Evolutionary conservation across 2,797 vertebrate species (phyloP), one percentile per base, ranked within the genome.

Genomic region (Rhabdomys pumilio): DNA sequence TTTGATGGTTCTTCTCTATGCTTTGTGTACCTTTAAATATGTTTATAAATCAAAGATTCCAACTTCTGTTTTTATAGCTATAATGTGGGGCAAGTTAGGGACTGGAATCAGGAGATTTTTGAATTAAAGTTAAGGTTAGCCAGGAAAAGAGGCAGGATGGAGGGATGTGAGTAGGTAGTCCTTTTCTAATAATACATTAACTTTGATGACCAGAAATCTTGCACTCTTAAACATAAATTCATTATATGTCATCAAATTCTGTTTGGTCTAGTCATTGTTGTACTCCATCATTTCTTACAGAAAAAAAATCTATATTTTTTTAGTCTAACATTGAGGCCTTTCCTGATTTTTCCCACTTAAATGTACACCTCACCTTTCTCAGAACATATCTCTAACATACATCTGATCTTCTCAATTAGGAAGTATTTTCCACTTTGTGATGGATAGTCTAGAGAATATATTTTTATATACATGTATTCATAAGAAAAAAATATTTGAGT

Each of bases 401-500:
- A 41, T 24, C 63, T 85, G 41, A 50, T 6, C 13, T 69, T 55
- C 38, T 10, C n/a, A 55, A 0, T 10, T 38, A 55, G 34, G 13
- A 87, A 55, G 12, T 3, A 11, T 87, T 87, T 87, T 4, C 4
- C 4, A 19, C 1, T 55, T 26, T 72, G 22, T 38, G 22, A 38
- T 38, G 13, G 1, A 38, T 29, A 72, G 4, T 26, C 22, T 72
- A 5, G 17, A 0, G 7, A 38, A 57, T n/a, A 69, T 11, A 3
- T 44, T n/a, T 67, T 65, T 65, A 31, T 24, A 34, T 12, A 93
- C 1, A 77, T 67, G 13, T 12, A 82, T 47, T 53, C 47, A 53
- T 75, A 11, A 79, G 15, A 7, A 7, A 90, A 90, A 91, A 95
- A 53, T 96, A 76, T 81, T 89, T 91, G 29, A 73, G 14, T 3